Evolutionary conservation across 2,113 vertebrate species (phyloP), one percentile per base, ranked within the genome.

Genomic region (Trichechus manatus): DNA sequence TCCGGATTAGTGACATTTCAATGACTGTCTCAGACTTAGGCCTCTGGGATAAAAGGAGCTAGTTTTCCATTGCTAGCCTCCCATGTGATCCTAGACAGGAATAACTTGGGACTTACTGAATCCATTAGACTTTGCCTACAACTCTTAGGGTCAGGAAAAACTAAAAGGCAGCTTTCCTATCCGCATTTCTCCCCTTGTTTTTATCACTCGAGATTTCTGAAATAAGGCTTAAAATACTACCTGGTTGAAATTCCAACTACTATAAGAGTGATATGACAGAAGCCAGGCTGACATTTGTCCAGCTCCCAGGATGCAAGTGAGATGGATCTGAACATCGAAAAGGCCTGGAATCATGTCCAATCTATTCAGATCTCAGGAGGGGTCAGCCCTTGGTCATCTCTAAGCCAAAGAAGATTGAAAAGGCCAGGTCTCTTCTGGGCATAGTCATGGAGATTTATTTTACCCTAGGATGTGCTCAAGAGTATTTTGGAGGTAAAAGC

Each of bases 41-140:
- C 5, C 87, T 6, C 36, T 59, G 8, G 8, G 80, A 50, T 77
- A 22, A 84, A 77, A 90, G 2, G 42, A 39, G 6, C 31, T 22
- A 81, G 56, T 9, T 64, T 13, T 19, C 1, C 3, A 4, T 63
- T 77, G 47, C 20, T 70, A 72, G 31, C 9, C 36, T 53, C 31
- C 86, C 23, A 2, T 44, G 39, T 59, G 47, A 79, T 61, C 15
- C 42, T 50, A 22, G 11, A 42, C 47, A 64, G 56, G 20, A 92
- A 39, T 25, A 25, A 84, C 8, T 44, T 77, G 59, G 61, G 44
- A 70, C 86, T 77, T 4, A 5, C 3, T 2, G 9, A 50, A 70
- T 95, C 70, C 6, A 42, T 42, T 70, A 82, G 44, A 96, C 47
- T 68, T 95, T 84, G n/a, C 83, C 70, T 87, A 29, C 19, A 93